phyloP scores from a whole-genome alignment of 2,113 vertebrate species.

The Malurus alboscapulatus region DNA sequence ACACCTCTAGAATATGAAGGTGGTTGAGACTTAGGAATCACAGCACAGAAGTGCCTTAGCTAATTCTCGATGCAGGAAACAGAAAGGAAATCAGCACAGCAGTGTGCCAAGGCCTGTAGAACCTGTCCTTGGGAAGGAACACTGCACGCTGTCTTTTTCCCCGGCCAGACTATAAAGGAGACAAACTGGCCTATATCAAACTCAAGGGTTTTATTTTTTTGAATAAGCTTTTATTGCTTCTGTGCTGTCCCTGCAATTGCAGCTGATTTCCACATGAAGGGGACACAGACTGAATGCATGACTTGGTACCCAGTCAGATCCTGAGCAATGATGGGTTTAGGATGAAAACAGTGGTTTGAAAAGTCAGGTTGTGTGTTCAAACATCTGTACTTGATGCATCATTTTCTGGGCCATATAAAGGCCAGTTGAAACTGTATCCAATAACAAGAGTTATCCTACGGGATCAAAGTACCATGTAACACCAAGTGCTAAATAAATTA shows the following conservation, averaged over 20 bases:
- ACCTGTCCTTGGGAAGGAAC: neutral
- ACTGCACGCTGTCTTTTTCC: neutral
- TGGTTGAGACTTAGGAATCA: neutral
- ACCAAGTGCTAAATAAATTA: constrained; percentile 16
- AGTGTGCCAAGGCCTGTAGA: neutral
- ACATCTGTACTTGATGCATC: neutral
- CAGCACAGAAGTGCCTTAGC: neutral
- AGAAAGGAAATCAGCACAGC: neutral
- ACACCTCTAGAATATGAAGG: neutral
- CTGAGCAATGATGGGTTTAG: neutral
- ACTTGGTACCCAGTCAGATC: neutral
- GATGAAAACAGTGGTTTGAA: neutral
- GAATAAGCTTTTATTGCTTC: neutral
- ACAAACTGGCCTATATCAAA: neutral
- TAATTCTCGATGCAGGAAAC: accelerated
- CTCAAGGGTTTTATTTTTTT: neutral
- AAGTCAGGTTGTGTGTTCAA: neutral
- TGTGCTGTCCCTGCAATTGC: neutral
- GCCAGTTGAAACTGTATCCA: neutral
- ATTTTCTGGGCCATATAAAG: constrained; percentile 11
- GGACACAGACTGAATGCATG: neutral
- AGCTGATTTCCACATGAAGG: neutral
- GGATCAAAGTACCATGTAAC: constrained; percentile 13
- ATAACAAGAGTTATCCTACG: neutral
- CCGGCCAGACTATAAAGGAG: neutral